Conservation (phyloP, 2,888 invertebrate genomes). For the Plebejus anna region DNA sequence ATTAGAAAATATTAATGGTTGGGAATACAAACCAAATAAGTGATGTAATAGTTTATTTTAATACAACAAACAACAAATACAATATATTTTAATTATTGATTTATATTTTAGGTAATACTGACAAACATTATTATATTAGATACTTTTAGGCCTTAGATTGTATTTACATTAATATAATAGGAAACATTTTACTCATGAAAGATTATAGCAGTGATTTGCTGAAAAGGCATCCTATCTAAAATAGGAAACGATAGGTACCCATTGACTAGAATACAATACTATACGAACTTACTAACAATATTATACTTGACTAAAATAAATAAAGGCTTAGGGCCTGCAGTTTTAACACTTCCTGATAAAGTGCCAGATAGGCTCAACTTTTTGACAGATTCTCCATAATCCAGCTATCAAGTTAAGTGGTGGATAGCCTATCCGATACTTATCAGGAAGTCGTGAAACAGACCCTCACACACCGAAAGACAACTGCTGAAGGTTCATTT, state of each 20-base stretch:
- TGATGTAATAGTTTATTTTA: conserved; percentile 16
- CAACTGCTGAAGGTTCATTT: too few species aligned
- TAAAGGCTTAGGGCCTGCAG: too few species aligned
- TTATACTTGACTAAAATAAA: too few species aligned
- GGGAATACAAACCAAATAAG: background rate
- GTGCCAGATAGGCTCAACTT: too few species aligned
- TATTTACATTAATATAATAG: background rate
- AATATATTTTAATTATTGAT: background rate
- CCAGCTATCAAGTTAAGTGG: too few species aligned
- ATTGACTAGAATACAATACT: background rate
- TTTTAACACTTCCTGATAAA: too few species aligned
- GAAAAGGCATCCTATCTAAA: background rate
- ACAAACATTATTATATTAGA: background rate
- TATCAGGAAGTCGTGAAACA: too few species aligned
- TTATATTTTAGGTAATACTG: background rate
- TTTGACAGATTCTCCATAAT: too few species aligned
- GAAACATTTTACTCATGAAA: background rate
- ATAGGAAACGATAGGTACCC: background rate
- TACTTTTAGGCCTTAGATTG: background rate
- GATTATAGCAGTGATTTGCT: background rate
- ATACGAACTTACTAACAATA: background rate
- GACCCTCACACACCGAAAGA: too few species aligned
- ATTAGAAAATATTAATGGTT: too few species aligned
- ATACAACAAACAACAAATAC: conserved; percentile 1
- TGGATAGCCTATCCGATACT: too few species aligned